These are phyloP conservation scores for Tichodroma muraria DNA, from an alignment of 2,113 vertebrate species.

Conservation along the genomic window DNA sequence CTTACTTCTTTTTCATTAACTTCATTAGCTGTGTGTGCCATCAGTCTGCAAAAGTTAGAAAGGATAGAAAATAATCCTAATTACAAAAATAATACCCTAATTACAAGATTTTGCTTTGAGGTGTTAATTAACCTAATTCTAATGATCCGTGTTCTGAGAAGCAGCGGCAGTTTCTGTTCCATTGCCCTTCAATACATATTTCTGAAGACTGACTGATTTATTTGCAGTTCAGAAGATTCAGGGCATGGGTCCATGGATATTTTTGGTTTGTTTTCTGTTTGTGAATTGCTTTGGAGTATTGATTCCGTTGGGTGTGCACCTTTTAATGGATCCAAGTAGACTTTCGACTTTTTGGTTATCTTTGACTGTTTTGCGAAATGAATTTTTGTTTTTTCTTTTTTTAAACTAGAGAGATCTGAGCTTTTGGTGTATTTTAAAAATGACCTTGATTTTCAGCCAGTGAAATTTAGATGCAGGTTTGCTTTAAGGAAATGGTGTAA, in stretches of 20 bases:
- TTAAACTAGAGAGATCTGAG: neutral
- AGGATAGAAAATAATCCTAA: neutral
- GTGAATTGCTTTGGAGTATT: neutral
- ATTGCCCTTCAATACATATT: neutral
- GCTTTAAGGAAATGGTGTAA: neutral
- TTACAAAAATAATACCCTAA: neutral
- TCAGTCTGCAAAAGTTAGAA: neutral
- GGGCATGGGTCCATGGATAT: neutral
- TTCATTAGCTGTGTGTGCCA: neutral
- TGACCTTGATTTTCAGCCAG: neutral
- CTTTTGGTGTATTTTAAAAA: neutral
- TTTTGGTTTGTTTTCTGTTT: neutral
- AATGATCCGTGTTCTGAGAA: neutral
- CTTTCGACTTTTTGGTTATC: neutral
- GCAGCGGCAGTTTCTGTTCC: neutral
- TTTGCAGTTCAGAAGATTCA: neutral
- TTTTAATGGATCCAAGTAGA: neutral
- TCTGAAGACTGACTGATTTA: neutral
- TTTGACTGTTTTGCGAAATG: neutral
- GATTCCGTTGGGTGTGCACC: neutral
- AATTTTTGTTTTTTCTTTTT: neutral
- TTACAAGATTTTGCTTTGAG: conserved; percentile 30
- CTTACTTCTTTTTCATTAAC: neutral
- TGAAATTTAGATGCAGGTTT: neutral
- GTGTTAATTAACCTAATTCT: conserved; percentile 27